Evolutionary conservation across 2,888 invertebrate genomes (phyloP).

Genomic region (Bedellia somnulentella): DNA sequence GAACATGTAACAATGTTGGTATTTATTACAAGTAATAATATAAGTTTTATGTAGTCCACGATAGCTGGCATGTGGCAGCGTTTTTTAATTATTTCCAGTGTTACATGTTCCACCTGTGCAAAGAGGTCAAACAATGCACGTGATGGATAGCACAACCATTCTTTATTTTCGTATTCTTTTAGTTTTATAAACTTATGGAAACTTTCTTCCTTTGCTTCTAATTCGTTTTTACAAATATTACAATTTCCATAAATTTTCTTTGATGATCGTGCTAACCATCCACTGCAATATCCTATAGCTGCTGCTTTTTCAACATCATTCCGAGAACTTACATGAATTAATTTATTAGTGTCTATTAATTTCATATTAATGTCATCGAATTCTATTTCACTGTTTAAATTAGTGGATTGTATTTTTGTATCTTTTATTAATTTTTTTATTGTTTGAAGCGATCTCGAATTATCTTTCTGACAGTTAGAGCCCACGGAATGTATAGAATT

Average conservation of each 20-base stretch:
- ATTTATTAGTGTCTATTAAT: background rate
- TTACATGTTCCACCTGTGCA: background rate
- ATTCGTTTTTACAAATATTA: background rate
- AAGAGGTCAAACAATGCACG: background rate
- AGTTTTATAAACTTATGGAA: background rate
- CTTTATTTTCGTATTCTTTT: background rate
- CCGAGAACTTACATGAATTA: background rate
- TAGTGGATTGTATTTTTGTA: background rate
- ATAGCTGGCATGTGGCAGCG: background rate
- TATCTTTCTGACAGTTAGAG: constrained; percentile 7
- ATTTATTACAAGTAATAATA: background rate
- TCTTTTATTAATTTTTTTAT: background rate
- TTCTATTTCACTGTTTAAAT: background rate
- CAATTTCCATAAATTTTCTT: background rate
- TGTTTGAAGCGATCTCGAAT: background rate
- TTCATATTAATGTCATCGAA: background rate
- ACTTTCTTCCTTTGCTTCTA: background rate
- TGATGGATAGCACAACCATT: background rate
- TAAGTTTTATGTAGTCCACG: background rate
- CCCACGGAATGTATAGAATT: constrained; percentile 5
- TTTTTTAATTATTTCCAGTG: background rate
- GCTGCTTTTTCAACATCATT: background rate
- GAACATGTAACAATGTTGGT: background rate
- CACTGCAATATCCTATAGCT: background rate
- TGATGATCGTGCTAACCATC: background rate